Base-by-base conservation (phyloP, 2,113 vertebrate genomes). In the Oncorhynchus tshawytscha region DNA sequence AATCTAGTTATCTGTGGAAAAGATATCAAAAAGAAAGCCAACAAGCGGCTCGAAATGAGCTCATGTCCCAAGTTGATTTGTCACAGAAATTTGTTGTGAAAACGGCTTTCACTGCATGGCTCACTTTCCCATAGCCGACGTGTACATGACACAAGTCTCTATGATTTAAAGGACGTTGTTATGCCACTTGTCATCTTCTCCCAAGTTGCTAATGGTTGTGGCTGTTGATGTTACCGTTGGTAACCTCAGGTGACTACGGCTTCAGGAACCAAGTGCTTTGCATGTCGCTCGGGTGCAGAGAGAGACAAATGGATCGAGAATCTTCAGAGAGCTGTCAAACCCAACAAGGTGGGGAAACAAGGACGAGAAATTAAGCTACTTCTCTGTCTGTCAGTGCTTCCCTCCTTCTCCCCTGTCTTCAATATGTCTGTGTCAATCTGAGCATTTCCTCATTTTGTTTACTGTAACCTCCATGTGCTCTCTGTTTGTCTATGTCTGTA, bases 221-320 rank as follows among this genome's bases (percentile, higher is more conserved):
- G 88, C 86, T 86, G 86, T 83, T 88, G 81, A 85, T 83, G 76
- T 88, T 86, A 83, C 86, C 86, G 68, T 90, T 83, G 84, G 74
- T 85, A 85, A 85, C 78, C 76, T 78, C 85, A 98, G 97, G 97
- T 98, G 88, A 98, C 96, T 72, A 98, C 97, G 0, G 92, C 95
- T 3, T 97, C 96, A 8, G 96, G 96, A 88, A 98, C 96, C 81
- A 98, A 98, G 89, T 98, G 97, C 86, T 98, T 98, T 74, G 96
- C 96, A 76, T 98, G 97, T 88, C 96, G 97, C 77, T 98, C 97
- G 29, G 97, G 96, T 5, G 96, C 96, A 0, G 97, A 98, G 90
- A 94, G 96, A 89, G 97, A 98, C 95, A 98, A 98, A 85, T 98
- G 97, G 97, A 98, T 98, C 72, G 97, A 98, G 93, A 98, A 98